Conservation (phyloP, 2,797 vertebrate species). For the Smutsia gigantea region DNA sequence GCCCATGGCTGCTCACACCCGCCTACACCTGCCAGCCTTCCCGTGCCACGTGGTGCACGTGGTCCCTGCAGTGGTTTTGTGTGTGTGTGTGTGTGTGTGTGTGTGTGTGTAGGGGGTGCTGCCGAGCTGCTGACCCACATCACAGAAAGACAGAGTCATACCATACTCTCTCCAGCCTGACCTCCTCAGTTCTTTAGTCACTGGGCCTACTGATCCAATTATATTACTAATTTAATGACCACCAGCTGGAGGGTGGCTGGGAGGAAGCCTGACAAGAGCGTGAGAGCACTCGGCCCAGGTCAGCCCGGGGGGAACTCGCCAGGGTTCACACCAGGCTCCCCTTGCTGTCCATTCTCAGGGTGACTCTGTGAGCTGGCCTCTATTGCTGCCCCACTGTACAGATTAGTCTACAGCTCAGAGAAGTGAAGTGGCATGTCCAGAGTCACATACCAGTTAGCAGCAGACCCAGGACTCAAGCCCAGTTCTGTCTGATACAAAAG, state of each 20-base stretch:
- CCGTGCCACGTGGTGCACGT: neutral
- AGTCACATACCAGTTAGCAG: neutral
- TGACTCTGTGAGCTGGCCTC: neutral
- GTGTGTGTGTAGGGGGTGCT: rapidly evolving
- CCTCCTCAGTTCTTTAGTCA: neutral
- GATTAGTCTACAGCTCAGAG: neutral
- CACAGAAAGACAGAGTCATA: neutral
- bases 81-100: rapidly evolving
- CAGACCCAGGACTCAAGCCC: neutral
- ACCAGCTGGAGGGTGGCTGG: neutral
- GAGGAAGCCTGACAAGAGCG: neutral
- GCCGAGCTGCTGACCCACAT: neutral
- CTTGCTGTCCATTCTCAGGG: rapidly evolving
- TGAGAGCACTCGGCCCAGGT: neutral
- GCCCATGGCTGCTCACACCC: neutral
- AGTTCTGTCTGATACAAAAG: neutral
- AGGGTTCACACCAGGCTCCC: neutral
- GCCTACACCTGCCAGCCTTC: neutral
- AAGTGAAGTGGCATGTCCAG: neutral
- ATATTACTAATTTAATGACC: neutral
- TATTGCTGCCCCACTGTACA: rapidly evolving
- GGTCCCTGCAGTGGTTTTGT: neutral
- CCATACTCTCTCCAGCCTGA: neutral
- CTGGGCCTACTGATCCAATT: neutral
- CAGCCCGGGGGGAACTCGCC: rapidly evolving